phyloP scores from a whole-genome alignment of 2,888 invertebrate species.

The Vandiemenella viatica region DNA sequence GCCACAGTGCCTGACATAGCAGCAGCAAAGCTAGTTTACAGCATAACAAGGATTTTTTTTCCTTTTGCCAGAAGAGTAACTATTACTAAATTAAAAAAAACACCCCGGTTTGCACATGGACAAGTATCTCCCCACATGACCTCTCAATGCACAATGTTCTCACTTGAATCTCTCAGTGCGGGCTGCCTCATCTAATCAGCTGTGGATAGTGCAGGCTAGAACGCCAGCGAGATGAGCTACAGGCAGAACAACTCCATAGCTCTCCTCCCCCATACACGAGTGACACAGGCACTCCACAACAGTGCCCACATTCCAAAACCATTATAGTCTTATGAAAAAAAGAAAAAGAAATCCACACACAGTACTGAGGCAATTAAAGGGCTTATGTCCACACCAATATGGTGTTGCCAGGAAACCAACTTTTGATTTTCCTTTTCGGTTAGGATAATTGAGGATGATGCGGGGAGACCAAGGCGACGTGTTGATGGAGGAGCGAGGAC shows the following conservation, averaged over 20 bases:
- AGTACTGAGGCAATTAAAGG: constrained; percentile 11
- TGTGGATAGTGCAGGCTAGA: too few relatives aligned
- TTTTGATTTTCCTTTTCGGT: constrained; percentile 2
- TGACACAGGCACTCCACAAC: too few relatives aligned
- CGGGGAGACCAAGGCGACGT: background rate
- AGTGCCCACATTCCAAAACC: background rate
- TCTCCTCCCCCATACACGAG: too few relatives aligned
- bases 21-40: background rate
- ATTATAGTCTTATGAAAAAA: background rate
- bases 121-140: too few relatives aligned
- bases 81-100: too few relatives aligned
- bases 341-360: too few relatives aligned
- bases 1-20: background rate
- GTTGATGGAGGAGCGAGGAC: too few relatives aligned
- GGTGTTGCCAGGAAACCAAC: constrained; percentile 7
- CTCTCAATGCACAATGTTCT: too few relatives aligned
- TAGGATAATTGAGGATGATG: background rate
- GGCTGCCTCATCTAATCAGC: too few relatives aligned
- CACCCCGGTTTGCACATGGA: too few relatives aligned
- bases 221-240: background rate
- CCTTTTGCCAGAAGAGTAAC: background rate
- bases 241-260: background rate
- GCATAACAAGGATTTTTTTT: background rate
- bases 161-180: too few relatives aligned
- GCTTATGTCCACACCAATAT: constrained; percentile 11